Evolutionary conservation across 2,888 invertebrate species (phyloP).

Genomic region (Hyles lineata): DNA sequence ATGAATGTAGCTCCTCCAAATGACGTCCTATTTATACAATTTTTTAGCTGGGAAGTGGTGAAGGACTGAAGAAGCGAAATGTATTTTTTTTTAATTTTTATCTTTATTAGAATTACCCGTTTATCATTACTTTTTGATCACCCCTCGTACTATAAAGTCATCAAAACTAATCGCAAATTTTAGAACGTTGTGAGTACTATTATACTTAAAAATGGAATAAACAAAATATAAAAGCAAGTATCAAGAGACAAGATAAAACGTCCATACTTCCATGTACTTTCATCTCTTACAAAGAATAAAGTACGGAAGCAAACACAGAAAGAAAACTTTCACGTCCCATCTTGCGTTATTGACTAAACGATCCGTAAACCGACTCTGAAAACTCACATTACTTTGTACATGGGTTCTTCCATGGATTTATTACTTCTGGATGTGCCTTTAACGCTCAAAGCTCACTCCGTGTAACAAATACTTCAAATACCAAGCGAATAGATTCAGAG

Average conservation of each 20-base stretch:
- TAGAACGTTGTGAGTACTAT: neutral
- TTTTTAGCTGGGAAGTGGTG: too few relatives aligned
- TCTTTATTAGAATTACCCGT: too few relatives aligned
- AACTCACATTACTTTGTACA: constrained; percentile 55
- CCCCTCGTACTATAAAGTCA: too few relatives aligned
- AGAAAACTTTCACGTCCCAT: constrained; percentile 46
- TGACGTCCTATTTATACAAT: too few relatives aligned
- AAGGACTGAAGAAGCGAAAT: too few relatives aligned
- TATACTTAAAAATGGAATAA: neutral
- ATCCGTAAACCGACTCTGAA: constrained; percentile 54
- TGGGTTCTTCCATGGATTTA: constrained; percentile 39
- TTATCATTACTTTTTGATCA: too few relatives aligned
- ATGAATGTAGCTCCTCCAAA: too few relatives aligned
- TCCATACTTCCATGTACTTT: constrained; percentile 14
- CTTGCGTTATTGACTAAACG: constrained; percentile 59
- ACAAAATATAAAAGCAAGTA: constrained; percentile 8
- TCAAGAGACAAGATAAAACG: constrained; percentile 14
- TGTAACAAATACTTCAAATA: constrained; percentile 10
- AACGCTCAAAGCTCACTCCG: neutral
- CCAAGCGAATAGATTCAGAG: neutral
- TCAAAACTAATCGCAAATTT: neutral
- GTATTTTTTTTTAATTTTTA: too few relatives aligned
- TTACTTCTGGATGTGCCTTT: constrained; percentile 41
- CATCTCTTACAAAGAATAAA: constrained; percentile 21
- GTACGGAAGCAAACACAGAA: constrained; percentile 24